Conservation (phyloP, 2,888 invertebrate genomes). For the Netelia virgata region DNA sequence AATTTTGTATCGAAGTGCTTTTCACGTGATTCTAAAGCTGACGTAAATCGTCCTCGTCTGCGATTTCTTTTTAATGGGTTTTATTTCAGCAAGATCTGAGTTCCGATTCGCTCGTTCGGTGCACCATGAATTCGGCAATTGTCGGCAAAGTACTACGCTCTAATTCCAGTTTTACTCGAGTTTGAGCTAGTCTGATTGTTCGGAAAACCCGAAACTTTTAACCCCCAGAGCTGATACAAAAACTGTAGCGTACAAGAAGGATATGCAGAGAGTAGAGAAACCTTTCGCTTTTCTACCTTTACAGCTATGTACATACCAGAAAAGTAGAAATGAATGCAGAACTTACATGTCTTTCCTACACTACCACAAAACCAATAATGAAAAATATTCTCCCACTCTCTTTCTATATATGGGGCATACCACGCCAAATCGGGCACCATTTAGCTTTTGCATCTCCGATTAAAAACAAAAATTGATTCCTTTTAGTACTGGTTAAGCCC, state of each 20-base stretch:
- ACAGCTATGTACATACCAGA: slow-evolving; percentile 1
- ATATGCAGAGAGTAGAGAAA: neutral
- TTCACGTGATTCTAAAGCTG: no score
- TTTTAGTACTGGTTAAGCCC: no score
- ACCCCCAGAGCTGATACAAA: neutral
- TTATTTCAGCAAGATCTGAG: no score
- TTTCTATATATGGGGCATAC: neutral
- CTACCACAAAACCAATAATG: slow-evolving; percentile 11
- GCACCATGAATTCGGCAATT: no score
- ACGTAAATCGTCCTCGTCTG: no score
- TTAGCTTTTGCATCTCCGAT: no score
- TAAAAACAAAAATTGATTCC: no score
- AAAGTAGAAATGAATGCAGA: slow-evolving; percentile 25
- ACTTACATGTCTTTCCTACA: neutral
- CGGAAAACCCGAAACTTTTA: neutral
- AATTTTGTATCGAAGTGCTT: neutral
- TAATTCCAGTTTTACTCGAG: neutral
- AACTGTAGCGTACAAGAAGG: neutral
- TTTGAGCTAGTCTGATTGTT: neutral
- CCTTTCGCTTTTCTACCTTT: neutral
- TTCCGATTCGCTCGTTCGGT: no score
- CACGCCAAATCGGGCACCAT: no score
- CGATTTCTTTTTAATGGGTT: no score
- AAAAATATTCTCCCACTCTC: neutral
- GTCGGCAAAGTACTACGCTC: neutral